Percentiles rank a stretch among this genome's conserved stretches.
These are phyloP conservation scores for Drosophila leontia DNA, from an alignment of 1,140 invertebrate genomes.

Conservation along the genomic window DNA sequence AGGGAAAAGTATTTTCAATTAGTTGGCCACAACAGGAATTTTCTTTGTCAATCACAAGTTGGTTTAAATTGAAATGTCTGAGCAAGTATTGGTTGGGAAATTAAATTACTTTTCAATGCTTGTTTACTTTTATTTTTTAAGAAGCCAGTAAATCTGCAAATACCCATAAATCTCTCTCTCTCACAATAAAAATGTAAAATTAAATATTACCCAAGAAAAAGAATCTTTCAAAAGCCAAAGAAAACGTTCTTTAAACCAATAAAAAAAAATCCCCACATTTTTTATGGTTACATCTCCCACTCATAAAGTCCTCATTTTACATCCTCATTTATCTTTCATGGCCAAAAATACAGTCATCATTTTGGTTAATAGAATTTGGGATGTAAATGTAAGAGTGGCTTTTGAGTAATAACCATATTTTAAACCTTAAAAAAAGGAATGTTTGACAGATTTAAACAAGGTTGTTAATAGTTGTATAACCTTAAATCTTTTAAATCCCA, in stretches of 20 bases:
- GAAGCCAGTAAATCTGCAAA: background rate
- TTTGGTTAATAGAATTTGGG: constrained; percentile 16
- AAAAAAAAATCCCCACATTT: background rate
- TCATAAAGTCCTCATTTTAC: background rate
- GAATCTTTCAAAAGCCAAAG: background rate
- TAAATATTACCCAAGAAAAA: background rate
- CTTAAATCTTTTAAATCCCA: background rate
- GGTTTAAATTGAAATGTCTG: background rate
- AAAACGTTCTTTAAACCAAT: background rate
- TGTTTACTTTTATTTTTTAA: no score
- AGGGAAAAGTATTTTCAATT: constrained; percentile 30
- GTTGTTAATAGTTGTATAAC: background rate
- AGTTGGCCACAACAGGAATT: background rate
- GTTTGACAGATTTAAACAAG: background rate
- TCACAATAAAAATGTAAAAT: background rate
- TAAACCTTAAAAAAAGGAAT: background rate
- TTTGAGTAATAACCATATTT: constrained; percentile 1
- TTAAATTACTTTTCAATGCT: background rate
- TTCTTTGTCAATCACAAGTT: constrained; percentile 8
- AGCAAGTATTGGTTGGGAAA: background rate
- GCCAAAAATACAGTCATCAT: constrained; percentile 11
- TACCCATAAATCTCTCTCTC: background rate
- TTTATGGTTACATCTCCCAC: constrained; percentile 1
- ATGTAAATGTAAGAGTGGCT: background rate
- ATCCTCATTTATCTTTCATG: constrained; percentile 17